These are phyloP conservation scores for Parus major DNA, from an alignment of 2,113 vertebrate species.

Conservation along the genomic window DNA sequence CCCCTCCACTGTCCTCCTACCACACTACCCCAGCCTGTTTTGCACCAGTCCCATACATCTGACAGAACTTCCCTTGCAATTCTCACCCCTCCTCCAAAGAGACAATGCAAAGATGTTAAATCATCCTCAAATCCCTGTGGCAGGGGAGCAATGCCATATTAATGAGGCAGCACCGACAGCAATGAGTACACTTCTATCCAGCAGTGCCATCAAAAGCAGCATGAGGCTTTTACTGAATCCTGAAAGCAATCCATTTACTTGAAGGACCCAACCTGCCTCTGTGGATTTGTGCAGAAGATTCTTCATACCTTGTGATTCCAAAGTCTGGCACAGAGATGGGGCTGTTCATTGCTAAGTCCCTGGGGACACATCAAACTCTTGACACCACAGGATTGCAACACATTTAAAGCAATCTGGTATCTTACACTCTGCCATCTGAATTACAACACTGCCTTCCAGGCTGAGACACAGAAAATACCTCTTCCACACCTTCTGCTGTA, in stretches of 20 bases:
- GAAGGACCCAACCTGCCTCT: background rate
- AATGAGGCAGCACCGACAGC: background rate
- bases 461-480: background rate
- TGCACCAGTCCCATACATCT: fast-evolving
- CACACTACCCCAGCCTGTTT: background rate
- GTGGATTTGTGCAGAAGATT: background rate
- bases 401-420: background rate
- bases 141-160: background rate
- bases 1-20: no score
- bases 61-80: background rate
- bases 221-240: background rate
- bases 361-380: background rate
- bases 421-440: background rate
- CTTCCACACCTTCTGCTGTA: background rate
- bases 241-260: background rate
- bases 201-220: background rate
- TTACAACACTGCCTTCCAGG: background rate
- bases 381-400: background rate
- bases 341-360: background rate
- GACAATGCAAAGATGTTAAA: background rate
- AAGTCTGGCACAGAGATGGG: background rate
- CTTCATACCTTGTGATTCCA: background rate
- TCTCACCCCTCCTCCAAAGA: background rate
- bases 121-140: background rate
- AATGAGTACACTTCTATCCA: background rate